Evolutionary conservation across 2,113 vertebrate genomes (phyloP), one percentile per base, ranked within the genome.

Genomic region (Tauraco erythrolophus): DNA sequence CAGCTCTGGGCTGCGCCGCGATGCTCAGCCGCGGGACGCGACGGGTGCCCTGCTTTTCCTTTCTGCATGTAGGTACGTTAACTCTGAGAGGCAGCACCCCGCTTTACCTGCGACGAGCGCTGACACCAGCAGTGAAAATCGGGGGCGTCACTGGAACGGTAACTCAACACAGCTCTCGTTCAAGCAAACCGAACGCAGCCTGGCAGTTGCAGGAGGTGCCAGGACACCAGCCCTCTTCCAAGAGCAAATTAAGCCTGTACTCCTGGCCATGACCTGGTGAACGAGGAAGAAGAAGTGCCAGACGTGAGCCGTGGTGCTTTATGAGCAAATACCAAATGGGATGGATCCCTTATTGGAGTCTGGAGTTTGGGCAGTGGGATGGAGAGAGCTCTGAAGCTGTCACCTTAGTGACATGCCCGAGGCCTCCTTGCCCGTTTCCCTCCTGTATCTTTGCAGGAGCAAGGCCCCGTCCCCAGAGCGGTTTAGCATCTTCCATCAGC

Each of bases 271-370:
- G 35, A 24, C 19, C 24, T 61, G 43, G 48, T n/a, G 30, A 74
- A 54, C 41, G 18, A 15, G 19, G 46, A 43, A 53, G 58, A 39
- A 84, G 14, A 54, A 15, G 35, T 39, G 24, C 31, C n/a, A 39
- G 64, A 17, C 6, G 0, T 17, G 45, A 31, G 84, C 31, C 1
- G 0, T 27, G 35, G 41, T 61, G 28, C 54, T 64, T 51, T 11
- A 27, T 8, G 6, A 58, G 76, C 45, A 65, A 70, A 62, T 35
- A 21, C 21, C 9, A 37, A 11, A n/a, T 4, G 25, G 28, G 57
- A 7, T 46, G 68, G 31, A 27, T 72, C 37, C 27, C 6, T 8
- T 33, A 57, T 39, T 33, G 60, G 48, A n/a, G 71, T 17, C 60
- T 79, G 0, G 6, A 31, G 19, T 21, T 45, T 27, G 48, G 54